Evolutionary conservation across 2,113 vertebrate genomes (phyloP).

Genomic region (Tinamus guttatus): DNA sequence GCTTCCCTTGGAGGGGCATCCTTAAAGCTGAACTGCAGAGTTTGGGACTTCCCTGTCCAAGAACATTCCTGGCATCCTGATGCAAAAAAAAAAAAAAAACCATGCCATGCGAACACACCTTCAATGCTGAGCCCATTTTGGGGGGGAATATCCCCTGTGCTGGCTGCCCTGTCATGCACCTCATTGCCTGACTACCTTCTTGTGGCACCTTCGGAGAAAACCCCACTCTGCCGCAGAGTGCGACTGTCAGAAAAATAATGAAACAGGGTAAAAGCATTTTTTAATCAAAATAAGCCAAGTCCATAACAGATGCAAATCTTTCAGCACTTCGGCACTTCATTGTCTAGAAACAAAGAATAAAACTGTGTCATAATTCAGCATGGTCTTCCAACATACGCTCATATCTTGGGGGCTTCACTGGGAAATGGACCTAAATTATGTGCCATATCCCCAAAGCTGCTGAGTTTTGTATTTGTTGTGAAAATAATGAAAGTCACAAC

Average conservation of each 20-base stretch:
- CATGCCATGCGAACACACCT: neutral
- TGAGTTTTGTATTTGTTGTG: neutral
- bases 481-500: conserved; percentile 14
- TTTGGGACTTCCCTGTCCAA: neutral
- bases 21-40: neutral
- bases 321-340: conserved; percentile 36
- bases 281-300: neutral
- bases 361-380: neutral
- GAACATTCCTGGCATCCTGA: neutral
- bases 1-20: neutral
- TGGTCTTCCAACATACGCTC: neutral
- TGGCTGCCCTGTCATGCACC: neutral
- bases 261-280: neutral
- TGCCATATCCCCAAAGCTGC: neutral
- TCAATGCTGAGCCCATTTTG: neutral
- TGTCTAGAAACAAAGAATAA: conserved; percentile 23
- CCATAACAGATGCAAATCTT: neutral
- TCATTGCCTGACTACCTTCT: neutral
- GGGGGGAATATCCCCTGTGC: neutral
- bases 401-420: neutral
- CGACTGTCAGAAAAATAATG: conserved; percentile 22
- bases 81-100: neutral
- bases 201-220: conserved; percentile 27
- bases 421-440: neutral
- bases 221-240: neutral